Evolutionary conservation across 1,140 invertebrate species (phyloP), one percentile per base, ranked within the genome.

Genomic region (Whitmania pigra): DNA sequence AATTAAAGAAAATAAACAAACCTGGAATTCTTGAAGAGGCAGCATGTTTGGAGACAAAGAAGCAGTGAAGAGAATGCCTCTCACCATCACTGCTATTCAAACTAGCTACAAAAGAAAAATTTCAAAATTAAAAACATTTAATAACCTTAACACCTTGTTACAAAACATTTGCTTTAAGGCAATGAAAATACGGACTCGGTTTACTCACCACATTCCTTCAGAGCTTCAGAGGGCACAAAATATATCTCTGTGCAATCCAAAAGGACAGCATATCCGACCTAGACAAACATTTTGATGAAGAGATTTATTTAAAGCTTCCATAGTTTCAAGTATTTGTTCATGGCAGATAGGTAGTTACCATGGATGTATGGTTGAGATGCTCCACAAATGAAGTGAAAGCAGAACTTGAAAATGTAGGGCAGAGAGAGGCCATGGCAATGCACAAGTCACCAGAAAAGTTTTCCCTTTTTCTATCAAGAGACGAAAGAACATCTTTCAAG

Each of bases 201-300:
- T 13, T n/a, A 13, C 29, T 63, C 18, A 63, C 57, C 57, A n/a
- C 29, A 31, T 63, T 63, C 57, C 29, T 31, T 63, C 22, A 63
- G 11, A 31, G 29, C 22, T 22, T 25, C 22, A 11, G 22, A 25
- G 57, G 57, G 57, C 11, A 63, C 57, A 31, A 63, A 25, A 31
- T 25, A 63, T 25, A 63, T 22, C 29, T 63, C 57, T n/a, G 57
- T 63, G 29, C 57, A 63, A 63, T 63, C 57, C 22, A 31, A 31
- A 1, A 63, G 29, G 11, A 63, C 22, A 22, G 29, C 9, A 63
- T 63, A 63, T 25, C 22, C 57, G 15, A 63, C 57, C 57, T 63
- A 63, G 57, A 63, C 22, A 63, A 57, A 25, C 20, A 57, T 57
- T 22, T 63, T 22, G 9, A 11, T 22, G 29, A 13, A n/a, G 57